Percentiles rank a stretch among this genome's conserved stretches.
Evolutionary conservation across 2,113 vertebrate species (phyloP).

Genomic region (Picathartes gymnocephalus): DNA sequence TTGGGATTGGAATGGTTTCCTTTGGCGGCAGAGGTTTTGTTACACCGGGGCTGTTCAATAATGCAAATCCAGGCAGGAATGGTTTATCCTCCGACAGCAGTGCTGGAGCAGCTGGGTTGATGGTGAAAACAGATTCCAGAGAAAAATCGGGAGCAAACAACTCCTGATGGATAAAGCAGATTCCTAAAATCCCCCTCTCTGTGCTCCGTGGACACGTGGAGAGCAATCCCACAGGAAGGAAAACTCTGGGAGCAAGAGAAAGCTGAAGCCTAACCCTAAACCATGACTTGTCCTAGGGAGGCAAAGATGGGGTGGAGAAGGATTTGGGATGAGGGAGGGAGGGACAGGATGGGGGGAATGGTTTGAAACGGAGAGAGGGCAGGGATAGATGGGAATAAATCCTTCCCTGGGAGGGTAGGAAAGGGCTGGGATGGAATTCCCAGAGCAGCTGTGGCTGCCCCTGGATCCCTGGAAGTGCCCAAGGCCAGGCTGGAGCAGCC

Average conservation of each 20-base stretch:
- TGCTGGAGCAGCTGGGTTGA: background rate
- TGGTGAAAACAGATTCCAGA: background rate
- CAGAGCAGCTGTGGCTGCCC: rapidly evolving
- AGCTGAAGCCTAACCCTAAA: background rate
- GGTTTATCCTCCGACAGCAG: background rate
- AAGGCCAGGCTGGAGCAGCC: rapidly evolving
- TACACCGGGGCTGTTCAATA: background rate
- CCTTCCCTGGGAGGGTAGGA: background rate
- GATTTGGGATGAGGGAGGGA: background rate
- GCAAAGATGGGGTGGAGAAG: background rate
- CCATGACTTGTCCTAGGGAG: rapidly evolving
- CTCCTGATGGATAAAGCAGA: background rate
- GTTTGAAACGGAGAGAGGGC: background rate
- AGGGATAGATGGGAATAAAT: background rate
- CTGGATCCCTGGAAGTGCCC: background rate
- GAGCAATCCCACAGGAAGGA: background rate
- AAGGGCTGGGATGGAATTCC: background rate
- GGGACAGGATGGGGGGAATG: background rate
- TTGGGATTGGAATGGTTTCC: background rate
- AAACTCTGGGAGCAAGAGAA: rapidly evolving
- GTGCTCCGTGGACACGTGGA: background rate
- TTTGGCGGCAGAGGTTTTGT: background rate
- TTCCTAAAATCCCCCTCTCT: background rate
- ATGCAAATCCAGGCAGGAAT: background rate
- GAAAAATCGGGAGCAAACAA: background rate